Evolutionary conservation across 23 tunicate genomes (phyloP), one percentile per base, ranked within the genome.

Genomic region (Styela clava): DNA sequence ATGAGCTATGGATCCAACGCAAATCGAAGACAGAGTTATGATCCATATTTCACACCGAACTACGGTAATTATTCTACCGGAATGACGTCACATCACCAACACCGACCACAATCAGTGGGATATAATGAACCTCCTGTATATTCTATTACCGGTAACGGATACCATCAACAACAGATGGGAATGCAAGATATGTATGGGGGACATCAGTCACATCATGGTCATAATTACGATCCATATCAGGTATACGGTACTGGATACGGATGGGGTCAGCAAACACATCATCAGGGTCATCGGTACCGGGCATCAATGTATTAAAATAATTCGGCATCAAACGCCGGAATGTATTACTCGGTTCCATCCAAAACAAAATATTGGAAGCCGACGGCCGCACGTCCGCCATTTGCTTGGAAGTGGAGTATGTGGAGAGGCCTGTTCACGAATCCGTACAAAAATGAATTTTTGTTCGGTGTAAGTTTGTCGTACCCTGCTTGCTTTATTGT

Each of bases 11-110:
- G 81, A 52, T 67, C 71, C 22, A 67, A 25, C 16, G 12, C 71
- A 18, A 67, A 19, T 16, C 30, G 71, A 18, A 27, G 31, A 35
- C 65, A 51, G 12, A 26, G n/a, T 33, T 76, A 76, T 64, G 81
- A 76, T 64, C 67, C 81, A 22, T 44, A 37, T 16, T 76, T 37
- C 65, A 16, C 81, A 33, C 12, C 24, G 26, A 36, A 30, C 18
- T 76, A 76, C 81, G 33, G 81, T 28, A 44, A 76, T 44, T 76
- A 36, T 44, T 35, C 63, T 24, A 22, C 16, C 29, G 65, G 28
- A 67, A 67, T 67, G 71, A 22, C 30, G 22, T 16, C 30, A 29
- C 71, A 1, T 16, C 22, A 19, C 0, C 71, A 67, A 22, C 24
- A 67, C 31, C 71, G 22, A 24, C 71, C 19, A 67, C 71, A 67